Conservation (phyloP, 2,888 invertebrate species). For the Drosophila percnosoma region DNA sequence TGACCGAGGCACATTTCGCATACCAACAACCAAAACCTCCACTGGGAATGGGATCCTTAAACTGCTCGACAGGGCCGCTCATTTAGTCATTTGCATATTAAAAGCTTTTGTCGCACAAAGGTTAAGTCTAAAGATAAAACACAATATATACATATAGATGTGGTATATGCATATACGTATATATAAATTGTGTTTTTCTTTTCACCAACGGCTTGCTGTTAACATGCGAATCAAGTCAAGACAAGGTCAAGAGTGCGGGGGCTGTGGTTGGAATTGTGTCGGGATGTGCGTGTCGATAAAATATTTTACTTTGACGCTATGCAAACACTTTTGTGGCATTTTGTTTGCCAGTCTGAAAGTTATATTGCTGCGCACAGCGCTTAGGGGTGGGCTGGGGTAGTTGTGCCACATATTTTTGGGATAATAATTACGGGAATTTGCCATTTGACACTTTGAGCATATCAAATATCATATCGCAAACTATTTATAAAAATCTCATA, state of each 20-base stretch:
- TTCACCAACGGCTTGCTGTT: constrained; percentile 56
- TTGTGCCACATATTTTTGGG: constrained; percentile 10
- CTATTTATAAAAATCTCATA: neutral
- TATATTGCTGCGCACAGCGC: neutral
- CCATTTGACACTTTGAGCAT: constrained; percentile 42
- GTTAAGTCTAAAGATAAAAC: constrained; percentile 79
- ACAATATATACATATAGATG: constrained; percentile 44
- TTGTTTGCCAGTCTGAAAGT: constrained; percentile 35
- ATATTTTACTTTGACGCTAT: constrained; percentile 75
- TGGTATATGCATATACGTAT: constrained; percentile 10
- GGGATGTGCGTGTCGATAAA: constrained; percentile 76
- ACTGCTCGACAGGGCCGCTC: constrained; percentile 51
- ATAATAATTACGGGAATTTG: constrained; percentile 31
- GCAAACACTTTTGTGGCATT: constrained; percentile 76
- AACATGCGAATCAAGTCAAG: constrained; percentile 74
- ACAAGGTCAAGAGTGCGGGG: constrained; percentile 28
- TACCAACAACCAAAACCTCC: constrained; percentile 39
- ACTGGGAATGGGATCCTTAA: constrained; percentile 27
- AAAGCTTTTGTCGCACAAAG: constrained; percentile 81
- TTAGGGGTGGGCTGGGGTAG: neutral
- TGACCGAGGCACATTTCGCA: constrained; percentile 69
- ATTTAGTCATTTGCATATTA: constrained; percentile 81
- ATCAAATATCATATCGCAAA: constrained; percentile 4
- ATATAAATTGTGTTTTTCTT: constrained; percentile 22
- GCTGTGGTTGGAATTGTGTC: constrained; percentile 20